These are phyloP conservation scores for Pelobates cultripes DNA, from an alignment of 2,797 vertebrate genomes.

Conservation along the genomic window DNA sequence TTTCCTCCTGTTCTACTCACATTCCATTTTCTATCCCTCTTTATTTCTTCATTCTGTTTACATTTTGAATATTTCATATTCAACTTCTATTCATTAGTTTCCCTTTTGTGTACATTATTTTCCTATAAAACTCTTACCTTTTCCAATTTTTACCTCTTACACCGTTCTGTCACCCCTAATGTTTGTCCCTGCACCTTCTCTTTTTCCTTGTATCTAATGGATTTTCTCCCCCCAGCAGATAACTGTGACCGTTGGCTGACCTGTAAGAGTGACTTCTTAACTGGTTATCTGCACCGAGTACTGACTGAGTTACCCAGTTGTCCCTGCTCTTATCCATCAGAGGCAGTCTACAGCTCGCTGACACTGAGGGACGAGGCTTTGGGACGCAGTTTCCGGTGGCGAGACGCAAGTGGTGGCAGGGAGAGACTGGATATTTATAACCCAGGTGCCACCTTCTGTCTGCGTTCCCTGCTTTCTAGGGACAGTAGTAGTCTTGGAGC, in stretches of 20 bases:
- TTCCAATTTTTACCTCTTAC: neutral
- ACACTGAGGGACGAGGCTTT: slow-evolving; percentile 79
- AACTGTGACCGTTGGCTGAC: slow-evolving; percentile 95
- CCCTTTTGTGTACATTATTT: too few species aligned
- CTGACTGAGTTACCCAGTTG: slow-evolving; percentile 90
- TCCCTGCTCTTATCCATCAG: slow-evolving; percentile 88
- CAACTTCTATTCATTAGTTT: too few species aligned
- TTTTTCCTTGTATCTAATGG: neutral
- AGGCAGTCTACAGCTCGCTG: slow-evolving; percentile 83
- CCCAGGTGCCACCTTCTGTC: slow-evolving; percentile 87
- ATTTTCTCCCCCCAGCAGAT: slow-evolving; percentile 69
- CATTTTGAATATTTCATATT: too few species aligned
- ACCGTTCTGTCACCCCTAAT: too few species aligned
- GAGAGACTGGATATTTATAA: slow-evolving; percentile 94
- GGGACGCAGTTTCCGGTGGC: slow-evolving; percentile 85
- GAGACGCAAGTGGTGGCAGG: slow-evolving; percentile 87
- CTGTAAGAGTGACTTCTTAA: slow-evolving; percentile 93
- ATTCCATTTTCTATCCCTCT: neutral
- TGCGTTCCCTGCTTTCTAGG: slow-evolving; percentile 87
- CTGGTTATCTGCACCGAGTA: slow-evolving; percentile 88
- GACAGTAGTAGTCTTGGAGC: slow-evolving; percentile 89
- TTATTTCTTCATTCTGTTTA: neutral
- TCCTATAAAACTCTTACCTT: neutral
- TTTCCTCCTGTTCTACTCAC: neutral
- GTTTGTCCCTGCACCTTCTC: too few species aligned